phyloP scores from a whole-genome alignment of 2,797 vertebrate genomes.

The Pygocentrus nattereri region DNA sequence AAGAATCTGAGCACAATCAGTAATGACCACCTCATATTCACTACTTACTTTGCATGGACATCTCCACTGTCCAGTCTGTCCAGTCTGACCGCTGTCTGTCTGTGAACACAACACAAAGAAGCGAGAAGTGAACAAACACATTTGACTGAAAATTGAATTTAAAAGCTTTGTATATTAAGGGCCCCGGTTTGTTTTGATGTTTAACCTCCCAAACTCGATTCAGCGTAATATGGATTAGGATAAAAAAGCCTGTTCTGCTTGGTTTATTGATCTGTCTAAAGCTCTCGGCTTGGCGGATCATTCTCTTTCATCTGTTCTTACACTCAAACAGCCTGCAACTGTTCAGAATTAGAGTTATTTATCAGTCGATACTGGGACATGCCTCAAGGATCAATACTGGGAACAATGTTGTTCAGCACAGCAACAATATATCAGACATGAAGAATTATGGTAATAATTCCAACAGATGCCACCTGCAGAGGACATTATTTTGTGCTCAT shows the following conservation, averaged over 20 bases:
- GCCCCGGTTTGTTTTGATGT: not conserved
- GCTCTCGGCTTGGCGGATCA: not conserved
- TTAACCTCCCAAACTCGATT: not conserved
- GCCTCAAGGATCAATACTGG: conserved; percentile 7
- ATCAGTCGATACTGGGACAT: not conserved
- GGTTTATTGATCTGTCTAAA: conserved; percentile 10
- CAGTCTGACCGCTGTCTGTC: conserved; percentile 52
- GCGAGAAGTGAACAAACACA: conserved; percentile 35
- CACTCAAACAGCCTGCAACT: not conserved
- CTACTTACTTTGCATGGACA: conserved; percentile 79
- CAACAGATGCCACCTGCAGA: not conserved
- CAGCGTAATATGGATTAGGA: not conserved
- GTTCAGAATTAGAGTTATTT: not conserved
- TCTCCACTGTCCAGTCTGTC: conserved; percentile 67
- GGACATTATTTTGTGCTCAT: not conserved
- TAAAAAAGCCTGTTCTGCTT: not conserved
- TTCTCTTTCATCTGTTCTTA: not conserved
- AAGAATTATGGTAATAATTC: not conserved
- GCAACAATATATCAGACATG: not conserved
- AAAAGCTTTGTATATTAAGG: not conserved
- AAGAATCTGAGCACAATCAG: not conserved
- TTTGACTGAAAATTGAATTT: not conserved
- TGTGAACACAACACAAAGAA: conserved; percentile 48
- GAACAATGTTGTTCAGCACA: not conserved
- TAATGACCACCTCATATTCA: not conserved